phyloP scores from a whole-genome alignment of 2,888 invertebrate species.

The Latrodectus elegans region DNA sequence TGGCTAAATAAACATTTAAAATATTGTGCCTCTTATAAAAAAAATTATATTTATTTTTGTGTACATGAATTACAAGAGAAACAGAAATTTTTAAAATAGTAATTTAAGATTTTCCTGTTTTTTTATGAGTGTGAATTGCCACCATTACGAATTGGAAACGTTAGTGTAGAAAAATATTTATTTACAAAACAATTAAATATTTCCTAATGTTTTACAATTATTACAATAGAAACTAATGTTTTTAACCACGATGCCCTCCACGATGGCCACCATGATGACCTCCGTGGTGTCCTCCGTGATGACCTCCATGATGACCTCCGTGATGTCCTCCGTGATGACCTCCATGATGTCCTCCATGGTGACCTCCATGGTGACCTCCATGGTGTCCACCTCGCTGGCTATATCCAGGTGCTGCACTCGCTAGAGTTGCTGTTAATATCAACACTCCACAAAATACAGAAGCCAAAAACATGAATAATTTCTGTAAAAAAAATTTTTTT shows the following conservation, averaged over 20 bases:
- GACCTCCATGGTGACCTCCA: constrained; percentile 5
- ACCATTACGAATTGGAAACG: too few relatives aligned
- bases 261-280: neutral
- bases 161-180: too few relatives aligned
- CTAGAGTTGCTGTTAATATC: neutral
- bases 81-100: too few relatives aligned
- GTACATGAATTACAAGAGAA: too few relatives aligned
- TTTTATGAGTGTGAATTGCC: too few relatives aligned
- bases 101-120: too few relatives aligned
- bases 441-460: neutral
- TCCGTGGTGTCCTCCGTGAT: neutral
- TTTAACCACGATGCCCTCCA: neutral
- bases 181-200: too few relatives aligned
- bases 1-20: too few relatives aligned
- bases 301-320: constrained; percentile 1
- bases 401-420: neutral
- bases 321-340: constrained; percentile 3
- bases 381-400: neutral
- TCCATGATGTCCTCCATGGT: neutral
- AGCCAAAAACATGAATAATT: neutral
- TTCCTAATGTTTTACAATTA: too few relatives aligned
- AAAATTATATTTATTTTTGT: too few relatives aligned
- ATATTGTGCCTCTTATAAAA: too few relatives aligned
- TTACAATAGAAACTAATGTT: too few relatives aligned
- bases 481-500: neutral